These are phyloP conservation scores for Narcine bancroftii DNA, from an alignment of 2,113 vertebrate species.

Conservation along the genomic window DNA sequence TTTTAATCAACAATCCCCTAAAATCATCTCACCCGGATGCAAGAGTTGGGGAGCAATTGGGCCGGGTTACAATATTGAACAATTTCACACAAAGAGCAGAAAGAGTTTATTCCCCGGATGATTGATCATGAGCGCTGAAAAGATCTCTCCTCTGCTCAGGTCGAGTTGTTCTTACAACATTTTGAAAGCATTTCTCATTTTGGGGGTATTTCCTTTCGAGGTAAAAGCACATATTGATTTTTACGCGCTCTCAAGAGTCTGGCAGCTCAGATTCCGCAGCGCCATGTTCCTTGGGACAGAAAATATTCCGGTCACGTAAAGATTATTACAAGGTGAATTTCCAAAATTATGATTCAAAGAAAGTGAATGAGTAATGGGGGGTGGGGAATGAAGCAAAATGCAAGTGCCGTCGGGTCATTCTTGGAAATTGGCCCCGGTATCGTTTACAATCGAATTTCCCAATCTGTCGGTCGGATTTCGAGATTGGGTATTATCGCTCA, in stretches of 20 bases:
- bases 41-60: not conserved
- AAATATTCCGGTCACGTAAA: constrained; percentile 26
- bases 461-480: not conserved
- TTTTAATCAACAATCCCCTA: not conserved
- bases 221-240: too few species aligned
- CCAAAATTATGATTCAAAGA: not conserved
- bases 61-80: not conserved
- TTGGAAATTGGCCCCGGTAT: not conserved
- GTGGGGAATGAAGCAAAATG: not conserved
- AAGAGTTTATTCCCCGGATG: not conserved
- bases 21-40: not conserved
- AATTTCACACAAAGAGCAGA: not conserved
- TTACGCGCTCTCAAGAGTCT: not conserved
- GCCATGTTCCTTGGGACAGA: not conserved
- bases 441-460: not conserved
- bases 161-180: not conserved
- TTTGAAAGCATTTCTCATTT: not conserved
- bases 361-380: not conserved
- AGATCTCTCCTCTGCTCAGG: not conserved
- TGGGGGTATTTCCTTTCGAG: too few species aligned
- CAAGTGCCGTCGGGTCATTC: not conserved
- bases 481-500: not conserved
- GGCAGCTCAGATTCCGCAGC: not conserved
- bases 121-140: not conserved
- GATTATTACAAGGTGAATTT: not conserved